Evolutionary conservation across 2,888 invertebrate genomes (phyloP).

Genomic region (Notodonta dromedarius): DNA sequence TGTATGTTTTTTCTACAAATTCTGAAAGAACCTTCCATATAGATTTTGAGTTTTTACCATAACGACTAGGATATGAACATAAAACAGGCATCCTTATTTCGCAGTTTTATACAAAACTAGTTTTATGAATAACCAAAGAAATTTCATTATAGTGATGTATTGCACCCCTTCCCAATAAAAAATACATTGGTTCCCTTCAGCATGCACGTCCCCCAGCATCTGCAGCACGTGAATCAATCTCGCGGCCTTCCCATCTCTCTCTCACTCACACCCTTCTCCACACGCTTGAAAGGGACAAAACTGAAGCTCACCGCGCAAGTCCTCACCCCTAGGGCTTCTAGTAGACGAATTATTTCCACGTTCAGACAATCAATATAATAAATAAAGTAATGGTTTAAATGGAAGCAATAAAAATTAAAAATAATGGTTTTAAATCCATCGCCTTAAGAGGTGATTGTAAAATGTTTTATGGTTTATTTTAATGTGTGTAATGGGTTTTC

Average conservation of each 20-base stretch:
- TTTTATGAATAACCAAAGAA: too few relatives aligned
- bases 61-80: too few relatives aligned
- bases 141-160: too few relatives aligned
- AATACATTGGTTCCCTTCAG: constrained; percentile 42
- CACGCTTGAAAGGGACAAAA: constrained; percentile 46
- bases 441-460: constrained; percentile 13
- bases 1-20: too few relatives aligned
- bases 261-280: constrained; percentile 37
- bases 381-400: constrained; percentile 42
- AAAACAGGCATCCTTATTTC: too few relatives aligned
- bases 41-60: too few relatives aligned
- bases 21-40: too few relatives aligned
- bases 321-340: constrained; percentile 54
- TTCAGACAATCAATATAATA: constrained; percentile 68
- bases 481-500: constrained; percentile 1
- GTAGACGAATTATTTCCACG: constrained; percentile 53
- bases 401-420: constrained; percentile 31
- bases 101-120: too few relatives aligned
- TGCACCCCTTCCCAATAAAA: background rate
- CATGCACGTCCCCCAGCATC: constrained; percentile 65
- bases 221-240: constrained; percentile 74
- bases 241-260: constrained; percentile 48
- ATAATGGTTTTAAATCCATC: constrained; percentile 29
- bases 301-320: constrained; percentile 66
- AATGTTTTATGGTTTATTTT: constrained; percentile 14